Conservation (phyloP, 2,888 invertebrate genomes). For the Petrolisthes manimaculis region DNA sequence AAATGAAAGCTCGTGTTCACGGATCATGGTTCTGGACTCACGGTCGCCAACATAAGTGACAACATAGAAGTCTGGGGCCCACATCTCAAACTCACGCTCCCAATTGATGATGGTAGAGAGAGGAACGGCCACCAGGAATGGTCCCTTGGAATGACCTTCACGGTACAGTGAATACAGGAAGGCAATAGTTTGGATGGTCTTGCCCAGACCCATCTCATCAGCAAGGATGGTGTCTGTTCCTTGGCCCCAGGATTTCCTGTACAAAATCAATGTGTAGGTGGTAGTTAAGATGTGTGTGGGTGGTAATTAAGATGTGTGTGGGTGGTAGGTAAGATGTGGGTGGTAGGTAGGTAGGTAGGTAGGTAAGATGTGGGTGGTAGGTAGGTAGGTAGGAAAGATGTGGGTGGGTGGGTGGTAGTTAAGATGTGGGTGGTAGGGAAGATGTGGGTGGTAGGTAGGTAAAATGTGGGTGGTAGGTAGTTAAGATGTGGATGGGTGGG, state of each 20-base stretch:
- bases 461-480: too few relatives aligned
- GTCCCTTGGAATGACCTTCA: conserved; percentile 97
- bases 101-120: conserved; percentile 99
- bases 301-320: too few relatives aligned
- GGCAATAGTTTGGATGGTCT: conserved; percentile 99
- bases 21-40: conserved; percentile 88
- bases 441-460: too few relatives aligned
- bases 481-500: too few relatives aligned
- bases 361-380: too few relatives aligned
- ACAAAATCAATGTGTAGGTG: too few relatives aligned
- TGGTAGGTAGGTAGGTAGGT: too few relatives aligned
- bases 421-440: too few relatives aligned
- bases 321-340: too few relatives aligned
- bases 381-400: too few relatives aligned
- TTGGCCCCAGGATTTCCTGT: conserved; percentile 87
- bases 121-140: conserved; percentile 95
- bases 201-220: conserved; percentile 99
- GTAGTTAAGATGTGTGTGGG: too few relatives aligned
- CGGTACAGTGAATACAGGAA: conserved; percentile 98
- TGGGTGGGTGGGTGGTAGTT: too few relatives aligned
- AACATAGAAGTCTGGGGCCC: conserved; percentile 98
- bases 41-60: conserved; percentile 85
- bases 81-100: conserved; percentile 99
- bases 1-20: conserved; percentile 95
- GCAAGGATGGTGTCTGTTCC: conserved; percentile 98